Evolutionary conservation across 1,140 invertebrate genomes (phyloP), one percentile per base, ranked within the genome.

Genomic region (Danaus melanippus): DNA sequence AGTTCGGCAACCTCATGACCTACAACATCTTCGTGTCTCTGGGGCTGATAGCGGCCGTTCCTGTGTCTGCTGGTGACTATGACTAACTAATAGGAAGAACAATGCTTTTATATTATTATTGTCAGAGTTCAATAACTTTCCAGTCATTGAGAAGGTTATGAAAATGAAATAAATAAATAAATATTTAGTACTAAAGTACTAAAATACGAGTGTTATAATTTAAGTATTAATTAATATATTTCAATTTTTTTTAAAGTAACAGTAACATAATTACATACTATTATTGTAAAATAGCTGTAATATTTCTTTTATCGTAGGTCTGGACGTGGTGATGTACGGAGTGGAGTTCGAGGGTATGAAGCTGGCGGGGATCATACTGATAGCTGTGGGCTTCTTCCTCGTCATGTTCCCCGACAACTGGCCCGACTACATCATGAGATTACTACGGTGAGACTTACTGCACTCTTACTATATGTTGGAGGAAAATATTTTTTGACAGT

Each of bases 331-430:
- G 48, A 87, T 96, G 60, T 96, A 97, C 76, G 91, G 91, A 50
- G 93, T 93, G 1, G 89, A 92, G 63, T 98, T 98, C 82, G 92
- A 94, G 69, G 96, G 95, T 11, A 98, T 98, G 96, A 97, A 97
- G 87, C 85, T 98, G 61, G 94, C 95, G 15, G 96, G 96, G 51
- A 94, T 97, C 70, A 93, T 97, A 56, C 87, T 97, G 10, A 97
- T 97, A 68, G 91, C 93, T 4, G 93, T 96, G 51, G 95, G 96
- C 50, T 97, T 97, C 87, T 95, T 96, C 74, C 89, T 98, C 40
- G 96, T 97, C 49, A 95, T 98, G 91, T 95, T 98, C 67, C 97
- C 96, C 2, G 94, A 96, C 77, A 96, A 97, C 86, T 98, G 96
- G 96, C 95, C 96, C 3, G 93, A 97, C 75, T 97, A 97, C 77